Percentiles rank a stretch among this genome's conserved stretches.
phyloP scores from a whole-genome alignment of 1,140 invertebrate species.

The Caerostris extrusa region DNA sequence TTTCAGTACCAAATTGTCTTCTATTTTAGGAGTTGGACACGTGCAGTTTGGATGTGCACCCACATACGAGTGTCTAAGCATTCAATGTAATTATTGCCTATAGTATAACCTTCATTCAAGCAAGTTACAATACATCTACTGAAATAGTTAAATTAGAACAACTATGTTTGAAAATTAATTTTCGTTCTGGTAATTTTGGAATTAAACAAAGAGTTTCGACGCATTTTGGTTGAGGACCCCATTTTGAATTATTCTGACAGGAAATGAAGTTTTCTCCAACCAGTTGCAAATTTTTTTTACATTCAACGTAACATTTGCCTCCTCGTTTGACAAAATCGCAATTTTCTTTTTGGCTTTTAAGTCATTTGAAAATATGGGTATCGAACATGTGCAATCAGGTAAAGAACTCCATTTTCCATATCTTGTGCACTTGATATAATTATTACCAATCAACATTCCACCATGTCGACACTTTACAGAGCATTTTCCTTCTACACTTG shows the following conservation, averaged over 20 bases:
- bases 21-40: not conserved
- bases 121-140: not conserved
- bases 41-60: not conserved
- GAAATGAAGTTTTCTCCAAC: not conserved
- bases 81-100: not conserved
- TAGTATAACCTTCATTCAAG: not conserved
- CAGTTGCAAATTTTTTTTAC: not conserved
- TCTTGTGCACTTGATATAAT: not conserved
- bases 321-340: not conserved
- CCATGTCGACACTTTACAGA: not conserved
- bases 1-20: not conserved
- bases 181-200: not conserved
- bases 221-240: not conserved
- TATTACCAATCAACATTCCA: not conserved
- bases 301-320: not conserved
- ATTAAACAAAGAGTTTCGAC: not conserved
- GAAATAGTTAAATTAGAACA: not conserved
- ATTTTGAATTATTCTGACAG: not conserved
- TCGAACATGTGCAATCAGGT: slow-evolving; percentile 19
- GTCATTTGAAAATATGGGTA: not conserved
- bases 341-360: not conserved
- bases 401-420: not conserved
- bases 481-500: not conserved
- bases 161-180: not conserved
- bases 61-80: not conserved